Evolutionary conservation across 2,888 invertebrate species (phyloP).

Genomic region (Pandemis cinnamomeana): DNA sequence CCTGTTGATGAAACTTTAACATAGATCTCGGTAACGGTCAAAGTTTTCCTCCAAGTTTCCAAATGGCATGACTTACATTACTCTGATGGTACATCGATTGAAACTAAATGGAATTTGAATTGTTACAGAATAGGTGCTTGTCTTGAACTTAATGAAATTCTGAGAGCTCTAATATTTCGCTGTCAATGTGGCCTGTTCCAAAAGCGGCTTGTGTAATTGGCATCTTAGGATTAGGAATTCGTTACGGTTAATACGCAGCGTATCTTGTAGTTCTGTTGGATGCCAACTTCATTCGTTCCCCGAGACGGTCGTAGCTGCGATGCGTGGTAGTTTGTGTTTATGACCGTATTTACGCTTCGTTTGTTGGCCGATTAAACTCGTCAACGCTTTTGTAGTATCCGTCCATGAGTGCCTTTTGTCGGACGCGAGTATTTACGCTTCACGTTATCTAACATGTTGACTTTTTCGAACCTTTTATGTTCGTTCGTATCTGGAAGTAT

Average conservation of each 20-base stretch:
- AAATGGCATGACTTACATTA: constrained; percentile 34
- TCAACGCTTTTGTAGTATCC: constrained; percentile 56
- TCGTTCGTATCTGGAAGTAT: not conserved
- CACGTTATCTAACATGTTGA: constrained; percentile 19
- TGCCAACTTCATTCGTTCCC: constrained; percentile 4
- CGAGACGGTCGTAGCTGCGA: not conserved
- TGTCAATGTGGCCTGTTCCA: constrained; percentile 12
- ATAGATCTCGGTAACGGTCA: constrained; percentile 36
- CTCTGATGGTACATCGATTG: constrained; percentile 34
- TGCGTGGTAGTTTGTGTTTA: constrained; percentile 31
- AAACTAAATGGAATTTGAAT: constrained; percentile 40
- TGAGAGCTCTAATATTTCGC: constrained; percentile 31
- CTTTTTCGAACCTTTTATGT: constrained; percentile 14
- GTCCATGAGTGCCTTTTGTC: constrained; percentile 50
- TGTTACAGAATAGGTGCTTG: constrained; percentile 33
- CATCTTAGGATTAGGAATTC: constrained; percentile 14
- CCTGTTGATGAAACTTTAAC: constrained; percentile 40
- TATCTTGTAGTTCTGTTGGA: constrained; percentile 1
- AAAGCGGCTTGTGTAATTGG: constrained; percentile 12
- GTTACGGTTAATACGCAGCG: constrained; percentile 15
- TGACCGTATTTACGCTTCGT: constrained; percentile 57
- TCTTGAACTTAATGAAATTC: constrained; percentile 38
- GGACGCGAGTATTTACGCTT: constrained; percentile 57
- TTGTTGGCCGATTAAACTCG: constrained; percentile 64
- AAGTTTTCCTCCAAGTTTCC: constrained; percentile 35